A percentile compares a stretch with the other conserved stretches of the same genome.
phyloP scores from a whole-genome alignment of 2,888 invertebrate species.

The Plebejus melissa region DNA sequence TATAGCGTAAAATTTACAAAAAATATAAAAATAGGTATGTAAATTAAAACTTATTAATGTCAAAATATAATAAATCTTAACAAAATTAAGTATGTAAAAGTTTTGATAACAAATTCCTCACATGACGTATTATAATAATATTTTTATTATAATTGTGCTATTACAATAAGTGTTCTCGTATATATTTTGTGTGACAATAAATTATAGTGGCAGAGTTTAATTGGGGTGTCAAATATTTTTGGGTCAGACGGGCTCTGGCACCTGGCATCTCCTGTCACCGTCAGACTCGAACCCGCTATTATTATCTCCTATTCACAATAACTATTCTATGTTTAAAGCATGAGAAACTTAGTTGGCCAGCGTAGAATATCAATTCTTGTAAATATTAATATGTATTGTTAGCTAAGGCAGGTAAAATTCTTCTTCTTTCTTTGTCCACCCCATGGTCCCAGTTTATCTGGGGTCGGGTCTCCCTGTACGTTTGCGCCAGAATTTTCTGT shows the following conservation, averaged over 20 bases:
- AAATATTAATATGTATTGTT: neutral
- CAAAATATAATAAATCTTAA: constrained; percentile 3
- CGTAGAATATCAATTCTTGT: neutral
- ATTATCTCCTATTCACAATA: constrained; percentile 18
- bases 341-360: neutral
- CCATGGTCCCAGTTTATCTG: too few relatives aligned
- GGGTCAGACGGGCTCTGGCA: constrained; percentile 36
- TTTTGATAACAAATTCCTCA: constrained; percentile 9
- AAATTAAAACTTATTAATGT: neutral
- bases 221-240: constrained; percentile 41
- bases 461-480: too few relatives aligned
- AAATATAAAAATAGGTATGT: neutral
- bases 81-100: constrained; percentile 5
- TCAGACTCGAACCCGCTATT: constrained; percentile 31
- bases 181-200: constrained; percentile 21
- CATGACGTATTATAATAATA: constrained; percentile 3
- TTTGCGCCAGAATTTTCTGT: too few relatives aligned
- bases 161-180: constrained; percentile 23
- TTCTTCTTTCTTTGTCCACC: too few relatives aligned
- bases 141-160: constrained; percentile 20
- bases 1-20: neutral
- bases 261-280: constrained; percentile 38
- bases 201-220: constrained; percentile 37
- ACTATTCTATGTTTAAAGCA: neutral
- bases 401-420: neutral